Conservation (phyloP, 23 tunicate genomes). For the Styela plicata region DNA sequence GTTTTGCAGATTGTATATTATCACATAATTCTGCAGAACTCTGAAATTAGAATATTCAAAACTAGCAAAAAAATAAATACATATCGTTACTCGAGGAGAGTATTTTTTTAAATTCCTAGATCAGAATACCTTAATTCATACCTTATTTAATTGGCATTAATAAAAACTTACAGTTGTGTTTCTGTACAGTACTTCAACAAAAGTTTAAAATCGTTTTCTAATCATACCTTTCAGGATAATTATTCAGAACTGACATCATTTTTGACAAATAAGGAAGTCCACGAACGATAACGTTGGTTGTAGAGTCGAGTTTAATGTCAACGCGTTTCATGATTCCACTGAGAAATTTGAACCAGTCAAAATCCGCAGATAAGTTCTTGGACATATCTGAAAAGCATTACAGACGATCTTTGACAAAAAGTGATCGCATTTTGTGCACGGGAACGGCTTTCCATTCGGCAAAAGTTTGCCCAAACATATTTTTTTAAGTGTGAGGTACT, state of each 20-base stretch:
- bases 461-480: no score
- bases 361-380: neutral
- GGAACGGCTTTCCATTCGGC: no score
- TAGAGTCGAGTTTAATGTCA: neutral
- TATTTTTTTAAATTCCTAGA: neutral
- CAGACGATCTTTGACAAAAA: no score
- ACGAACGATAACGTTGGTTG: conserved; percentile 42
- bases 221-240: neutral
- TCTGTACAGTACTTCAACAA: neutral
- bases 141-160: neutral
- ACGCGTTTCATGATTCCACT: conserved; percentile 19
- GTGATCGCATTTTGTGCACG: no score
- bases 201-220: neutral
- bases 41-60: neutral
- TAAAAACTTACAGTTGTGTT: no score
- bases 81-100: neutral
- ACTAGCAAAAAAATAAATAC: neutral
- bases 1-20: neutral
- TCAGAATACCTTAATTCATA: neutral
- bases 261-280: conserved; percentile 38
- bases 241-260: neutral
- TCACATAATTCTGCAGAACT: conserved; percentile 2
- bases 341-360: conserved; percentile 49
- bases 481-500: no score
- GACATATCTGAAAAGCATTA: neutral